Evolutionary conservation across 92 coral and sea anemone genomes (phyloP).

Genomic region (Plumapathes pennacea): DNA sequence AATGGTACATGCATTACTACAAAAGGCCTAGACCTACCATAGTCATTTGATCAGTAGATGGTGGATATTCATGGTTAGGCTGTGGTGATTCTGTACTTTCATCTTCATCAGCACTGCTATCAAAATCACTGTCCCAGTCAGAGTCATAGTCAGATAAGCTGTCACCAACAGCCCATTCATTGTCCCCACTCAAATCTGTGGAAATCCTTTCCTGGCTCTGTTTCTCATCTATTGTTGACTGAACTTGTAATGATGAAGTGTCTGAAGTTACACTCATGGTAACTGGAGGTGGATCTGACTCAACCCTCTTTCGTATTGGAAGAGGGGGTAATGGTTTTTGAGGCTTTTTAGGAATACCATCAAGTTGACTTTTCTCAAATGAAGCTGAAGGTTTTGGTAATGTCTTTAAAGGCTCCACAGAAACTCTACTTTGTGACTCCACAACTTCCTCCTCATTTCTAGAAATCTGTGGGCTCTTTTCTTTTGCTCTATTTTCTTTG

Average conservation of each 20-base stretch:
- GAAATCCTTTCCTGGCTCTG: background rate
- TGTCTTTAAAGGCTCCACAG: background rate
- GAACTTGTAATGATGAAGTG: background rate
- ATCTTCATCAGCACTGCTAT: slow-evolving; percentile 43
- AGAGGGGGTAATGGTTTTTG: no score
- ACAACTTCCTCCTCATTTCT: background rate
- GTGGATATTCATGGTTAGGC: no score
- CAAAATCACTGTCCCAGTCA: slow-evolving; percentile 21
- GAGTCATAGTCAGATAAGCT: slow-evolving; percentile 8
- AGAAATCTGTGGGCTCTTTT: background rate
- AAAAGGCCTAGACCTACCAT: no score
- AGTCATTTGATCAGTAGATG: no score
- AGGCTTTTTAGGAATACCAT: no score
- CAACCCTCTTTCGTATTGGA: no score
- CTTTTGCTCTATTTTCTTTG: slow-evolving; percentile 21
- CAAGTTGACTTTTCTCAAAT: no score
- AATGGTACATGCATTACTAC: no score
- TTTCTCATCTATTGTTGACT: background rate
- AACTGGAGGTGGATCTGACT: slow-evolving; percentile 55
- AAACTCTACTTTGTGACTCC: background rate
- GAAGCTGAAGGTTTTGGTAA: slow-evolving; percentile 1
- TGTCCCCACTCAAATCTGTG: background rate
- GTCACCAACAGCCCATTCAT: background rate
- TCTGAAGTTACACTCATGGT: slow-evolving; percentile 20
- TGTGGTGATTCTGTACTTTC: no score